Evolutionary conservation across 2,797 vertebrate genomes (phyloP), one percentile per base, ranked within the genome.

Genomic region (Crenuchus spilurus): DNA sequence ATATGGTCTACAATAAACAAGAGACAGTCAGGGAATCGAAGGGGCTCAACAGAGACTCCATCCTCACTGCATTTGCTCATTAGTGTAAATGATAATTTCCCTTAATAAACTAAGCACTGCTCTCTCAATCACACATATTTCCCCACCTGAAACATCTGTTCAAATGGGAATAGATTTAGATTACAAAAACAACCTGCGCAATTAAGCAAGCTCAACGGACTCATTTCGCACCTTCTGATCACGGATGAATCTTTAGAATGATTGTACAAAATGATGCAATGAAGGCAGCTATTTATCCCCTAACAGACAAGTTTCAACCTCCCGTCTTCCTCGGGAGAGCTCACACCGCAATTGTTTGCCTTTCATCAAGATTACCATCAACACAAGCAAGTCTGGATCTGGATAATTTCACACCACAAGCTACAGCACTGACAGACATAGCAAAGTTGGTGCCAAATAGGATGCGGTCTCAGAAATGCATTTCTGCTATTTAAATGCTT

Each of bases 351-450:
- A 62, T 73, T 54, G 28, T 61, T 80, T 66, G 31, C 37, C 66
- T 75, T 75, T 85, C 83, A 83, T 88, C 86, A 75, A 72, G 83
- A 85, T 82, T 77, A 74, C 79, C 28, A 70, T 44, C 78, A 80
- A 84, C 84, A 82, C 87, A 63, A 82, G 79, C 81, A 83, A 41
- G 84, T 83, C 85, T 81, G 84, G 82, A 82, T 77, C 71, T 55
- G 80, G 68, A 74, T 76, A 67, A 81, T 72, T 74, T 60, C 70
- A 72, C 57, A 70, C 70, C 31, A n/a, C 44, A 35, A 76, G 72
- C n/a, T 6, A 35, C 67, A 67, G 51, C 75, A 78, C 44, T 88
- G 88, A 90, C 83, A 89, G 87, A 88, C 63, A 80, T 65, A 67
- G 72, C 62, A 49, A 80, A 79, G 78, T 79, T 70, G 74, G 75